phyloP scores from a whole-genome alignment of 2,888 invertebrate genomes.

The Podotricha telesiphe region DNA sequence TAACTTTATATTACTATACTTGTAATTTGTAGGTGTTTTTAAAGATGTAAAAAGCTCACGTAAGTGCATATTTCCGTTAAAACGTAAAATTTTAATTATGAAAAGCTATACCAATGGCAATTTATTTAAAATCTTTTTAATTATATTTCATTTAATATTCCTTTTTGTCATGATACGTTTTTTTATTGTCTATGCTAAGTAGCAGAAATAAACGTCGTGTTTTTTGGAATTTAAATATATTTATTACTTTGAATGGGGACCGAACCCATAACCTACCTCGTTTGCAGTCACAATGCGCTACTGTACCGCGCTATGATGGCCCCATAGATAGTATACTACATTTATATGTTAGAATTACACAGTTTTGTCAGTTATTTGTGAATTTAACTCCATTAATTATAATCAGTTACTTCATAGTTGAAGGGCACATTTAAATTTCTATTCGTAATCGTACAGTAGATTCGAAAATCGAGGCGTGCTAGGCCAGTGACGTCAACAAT shows the following conservation, averaged over 20 bases:
- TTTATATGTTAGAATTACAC: not conserved
- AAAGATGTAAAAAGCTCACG: conserved; percentile 10
- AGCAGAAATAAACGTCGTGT: too few species aligned
- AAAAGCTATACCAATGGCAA: not conserved
- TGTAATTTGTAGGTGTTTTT: conserved; percentile 15
- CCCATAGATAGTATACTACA: too few species aligned
- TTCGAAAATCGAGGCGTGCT: conserved; percentile 63
- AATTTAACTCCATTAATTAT: conserved; percentile 34
- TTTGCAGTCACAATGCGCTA: too few species aligned
- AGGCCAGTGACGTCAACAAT: conserved; percentile 70
- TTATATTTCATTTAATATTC: too few species aligned
- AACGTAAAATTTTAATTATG: not conserved
- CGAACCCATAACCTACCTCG: too few species aligned
- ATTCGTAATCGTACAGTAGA: conserved; percentile 53
- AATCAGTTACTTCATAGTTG: conserved; percentile 54
- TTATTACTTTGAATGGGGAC: too few species aligned
- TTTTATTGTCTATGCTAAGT: too few species aligned
- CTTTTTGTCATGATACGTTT: too few species aligned
- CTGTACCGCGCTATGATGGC: too few species aligned
- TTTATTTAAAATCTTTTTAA: not conserved
- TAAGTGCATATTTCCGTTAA: not conserved
- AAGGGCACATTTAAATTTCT: conserved; percentile 72
- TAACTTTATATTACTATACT: conserved; percentile 33
- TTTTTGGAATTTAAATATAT: too few species aligned
- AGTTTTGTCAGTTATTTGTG: conserved; percentile 15